These are phyloP conservation scores for Petrocephalus sullivani DNA, from an alignment of 2,797 vertebrate genomes.

Conservation along the genomic window DNA sequence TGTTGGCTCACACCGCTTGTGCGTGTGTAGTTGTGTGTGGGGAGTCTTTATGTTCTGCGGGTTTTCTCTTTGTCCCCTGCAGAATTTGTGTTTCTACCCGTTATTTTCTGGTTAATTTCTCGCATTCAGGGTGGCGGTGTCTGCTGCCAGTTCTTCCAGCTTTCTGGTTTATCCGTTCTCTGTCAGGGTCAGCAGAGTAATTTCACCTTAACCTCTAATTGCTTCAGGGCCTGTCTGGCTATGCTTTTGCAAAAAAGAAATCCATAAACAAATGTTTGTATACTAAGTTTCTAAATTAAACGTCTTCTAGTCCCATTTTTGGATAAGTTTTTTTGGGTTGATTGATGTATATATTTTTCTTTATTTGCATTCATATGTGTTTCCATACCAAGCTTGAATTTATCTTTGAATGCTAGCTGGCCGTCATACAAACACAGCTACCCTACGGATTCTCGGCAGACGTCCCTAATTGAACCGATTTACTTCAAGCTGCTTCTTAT, in stretches of 20 bases:
- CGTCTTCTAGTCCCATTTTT: neutral
- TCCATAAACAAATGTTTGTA: neutral
- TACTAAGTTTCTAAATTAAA: neutral
- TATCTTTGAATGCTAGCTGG: neutral
- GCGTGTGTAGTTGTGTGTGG: neutral
- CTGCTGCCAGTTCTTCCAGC: neutral
- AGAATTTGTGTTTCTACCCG: neutral
- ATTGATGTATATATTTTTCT: neutral
- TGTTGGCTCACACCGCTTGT: neutral
- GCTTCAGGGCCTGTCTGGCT: neutral
- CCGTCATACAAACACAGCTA: neutral
- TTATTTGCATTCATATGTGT: neutral
- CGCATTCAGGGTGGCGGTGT: neutral
- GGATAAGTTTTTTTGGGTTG: neutral
- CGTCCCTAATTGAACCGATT: slow-evolving; percentile 20
- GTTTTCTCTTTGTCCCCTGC: neutral
- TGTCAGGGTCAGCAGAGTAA: neutral
- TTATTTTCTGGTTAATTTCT: neutral
- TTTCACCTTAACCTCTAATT: neutral
- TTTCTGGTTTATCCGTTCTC: neutral
- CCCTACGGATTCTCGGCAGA: slow-evolving; percentile 15
- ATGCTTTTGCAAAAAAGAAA: neutral
- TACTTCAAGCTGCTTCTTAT: slow-evolving; percentile 14
- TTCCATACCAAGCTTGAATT: neutral
- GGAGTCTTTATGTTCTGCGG: neutral